These are phyloP conservation scores for Hypanus sabinus DNA, from an alignment of 2,113 vertebrate species.

Conservation along the genomic window DNA sequence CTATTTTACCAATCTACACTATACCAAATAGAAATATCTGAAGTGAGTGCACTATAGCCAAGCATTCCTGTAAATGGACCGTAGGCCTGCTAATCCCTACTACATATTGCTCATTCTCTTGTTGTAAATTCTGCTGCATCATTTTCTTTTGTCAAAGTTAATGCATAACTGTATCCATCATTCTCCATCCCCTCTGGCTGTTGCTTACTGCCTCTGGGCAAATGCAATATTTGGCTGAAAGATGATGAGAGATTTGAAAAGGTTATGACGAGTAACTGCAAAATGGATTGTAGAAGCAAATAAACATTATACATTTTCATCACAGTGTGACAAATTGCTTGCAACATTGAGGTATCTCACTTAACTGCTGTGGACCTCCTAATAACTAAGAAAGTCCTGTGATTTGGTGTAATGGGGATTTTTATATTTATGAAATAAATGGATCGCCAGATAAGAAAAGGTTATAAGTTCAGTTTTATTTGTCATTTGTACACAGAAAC, in stretches of 20 bases:
- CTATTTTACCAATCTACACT: not conserved
- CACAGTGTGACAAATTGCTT: not conserved
- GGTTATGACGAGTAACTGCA: not conserved
- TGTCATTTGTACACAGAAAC: too few species aligned
- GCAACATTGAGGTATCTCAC: not conserved
- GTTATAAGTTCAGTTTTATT: too few species aligned
- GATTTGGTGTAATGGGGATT: not conserved
- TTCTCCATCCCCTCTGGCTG: not conserved
- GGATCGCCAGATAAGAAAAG: too few species aligned
- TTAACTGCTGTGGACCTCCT: not conserved
- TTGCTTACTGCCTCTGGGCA: not conserved
- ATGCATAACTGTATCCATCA: not conserved
- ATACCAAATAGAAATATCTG: not conserved
- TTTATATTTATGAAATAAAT: not conserved
- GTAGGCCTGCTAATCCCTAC: not conserved
- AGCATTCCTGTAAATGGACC: not conserved
- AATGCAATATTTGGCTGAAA: not conserved
- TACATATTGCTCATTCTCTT: not conserved
- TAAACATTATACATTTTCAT: not conserved
- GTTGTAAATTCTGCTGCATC: not conserved
- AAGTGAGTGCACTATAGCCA: not conserved
- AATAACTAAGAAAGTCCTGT: not conserved
- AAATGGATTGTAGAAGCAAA: not conserved
- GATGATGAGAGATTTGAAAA: not conserved
- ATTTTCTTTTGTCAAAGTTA: constrained; percentile 1